These are phyloP conservation scores for Phalacrocorax brasilianus DNA, from an alignment of 2,113 vertebrate genomes.

Conservation along the genomic window DNA sequence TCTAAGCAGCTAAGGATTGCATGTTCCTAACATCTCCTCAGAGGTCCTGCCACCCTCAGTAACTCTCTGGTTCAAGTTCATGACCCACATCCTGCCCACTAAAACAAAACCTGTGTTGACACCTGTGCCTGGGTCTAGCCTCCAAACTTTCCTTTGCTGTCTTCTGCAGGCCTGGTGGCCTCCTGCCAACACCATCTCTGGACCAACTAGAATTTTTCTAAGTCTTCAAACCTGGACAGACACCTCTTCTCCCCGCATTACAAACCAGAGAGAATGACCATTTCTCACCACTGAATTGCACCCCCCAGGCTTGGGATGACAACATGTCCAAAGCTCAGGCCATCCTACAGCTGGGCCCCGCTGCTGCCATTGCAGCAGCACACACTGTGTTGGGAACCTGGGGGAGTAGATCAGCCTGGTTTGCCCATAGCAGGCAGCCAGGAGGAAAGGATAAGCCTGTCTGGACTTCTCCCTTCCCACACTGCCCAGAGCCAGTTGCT, in stretches of 20 bases:
- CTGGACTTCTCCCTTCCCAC: neutral
- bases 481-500: neutral
- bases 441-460: neutral
- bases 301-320: neutral
- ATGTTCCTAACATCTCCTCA: neutral
- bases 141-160: neutral
- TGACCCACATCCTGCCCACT: neutral
- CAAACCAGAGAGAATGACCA: neutral
- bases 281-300: neutral
- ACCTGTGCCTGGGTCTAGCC: fast-evolving
- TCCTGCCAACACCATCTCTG: neutral
- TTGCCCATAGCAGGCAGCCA: neutral
- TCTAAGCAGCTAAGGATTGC: neutral
- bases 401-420: neutral
- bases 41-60: neutral
- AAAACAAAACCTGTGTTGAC: neutral
- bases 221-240: neutral
- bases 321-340: neutral
- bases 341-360: neutral
- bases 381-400: neutral
- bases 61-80: neutral
- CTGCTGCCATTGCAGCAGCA: neutral
- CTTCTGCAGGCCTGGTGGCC: neutral
- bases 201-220: neutral
- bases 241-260: neutral